Evolutionary conservation across 2,888 invertebrate genomes (phyloP).

Genomic region (Villa cingulata): DNA sequence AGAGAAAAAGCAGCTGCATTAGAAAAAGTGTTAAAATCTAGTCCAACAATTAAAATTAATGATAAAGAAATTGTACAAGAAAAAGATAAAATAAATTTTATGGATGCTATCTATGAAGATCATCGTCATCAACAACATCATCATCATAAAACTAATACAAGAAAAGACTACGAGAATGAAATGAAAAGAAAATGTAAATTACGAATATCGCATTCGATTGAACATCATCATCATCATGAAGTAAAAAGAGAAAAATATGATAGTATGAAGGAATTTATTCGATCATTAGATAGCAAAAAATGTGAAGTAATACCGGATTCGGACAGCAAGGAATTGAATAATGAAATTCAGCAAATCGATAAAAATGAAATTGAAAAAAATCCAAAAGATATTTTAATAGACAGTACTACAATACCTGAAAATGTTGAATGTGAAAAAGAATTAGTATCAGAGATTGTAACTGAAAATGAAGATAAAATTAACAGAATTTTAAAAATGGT

Average conservation of each 20-base stretch:
- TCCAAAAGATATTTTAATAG: background rate
- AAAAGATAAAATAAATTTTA: no score
- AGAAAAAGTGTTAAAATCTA: background rate
- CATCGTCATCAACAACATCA: no score
- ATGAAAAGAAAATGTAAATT: no score
- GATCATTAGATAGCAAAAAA: background rate
- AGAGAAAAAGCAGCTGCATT: background rate
- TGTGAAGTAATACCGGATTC: no score
- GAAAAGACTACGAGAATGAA: no score
- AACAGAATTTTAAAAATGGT: slow-evolving; percentile 5
- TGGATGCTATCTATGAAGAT: no score
- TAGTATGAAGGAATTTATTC: background rate
- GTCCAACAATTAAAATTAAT: background rate
- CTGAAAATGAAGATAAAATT: background rate
- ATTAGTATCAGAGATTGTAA: background rate
- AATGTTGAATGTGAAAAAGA: background rate
- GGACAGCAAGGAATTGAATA: no score
- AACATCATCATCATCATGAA: background rate
- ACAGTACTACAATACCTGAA: no score
- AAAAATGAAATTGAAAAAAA: background rate
- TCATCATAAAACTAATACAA: no score
- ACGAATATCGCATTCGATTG: no score
- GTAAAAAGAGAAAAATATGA: background rate
- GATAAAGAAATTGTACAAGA: background rate
- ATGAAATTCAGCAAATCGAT: background rate